Evolutionary conservation across 2,113 vertebrate species (phyloP), one percentile per base, ranked within the genome.

Genomic region (Chroicocephalus ridibundus): DNA sequence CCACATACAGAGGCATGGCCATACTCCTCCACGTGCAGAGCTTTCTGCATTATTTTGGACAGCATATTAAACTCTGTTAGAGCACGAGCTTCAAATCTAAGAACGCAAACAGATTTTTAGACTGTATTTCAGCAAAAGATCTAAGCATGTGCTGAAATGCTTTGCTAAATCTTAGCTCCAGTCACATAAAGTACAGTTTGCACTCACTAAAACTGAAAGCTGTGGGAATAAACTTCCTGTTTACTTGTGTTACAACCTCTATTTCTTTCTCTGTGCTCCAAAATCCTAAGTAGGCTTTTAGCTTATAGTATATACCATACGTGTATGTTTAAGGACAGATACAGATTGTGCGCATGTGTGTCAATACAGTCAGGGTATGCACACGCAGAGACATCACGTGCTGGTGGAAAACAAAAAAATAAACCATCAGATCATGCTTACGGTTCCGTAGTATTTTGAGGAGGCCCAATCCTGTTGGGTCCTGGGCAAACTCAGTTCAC

Each of bases 151-250:
- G n/a, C 46, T 87, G 78, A 94, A 93, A 74, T 66, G 46, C 32
- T 52, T 81, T 62, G 46, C 42, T 88, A 29, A 55, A 38, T 86
- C 51, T 18, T 69, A 80, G 71, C 38, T 85, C 38, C 11, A 40
- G 84, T 82, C 71, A 46, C 71, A 36, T 69, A 46, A 94, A 82
- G 72, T 58, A 64, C 26, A 86, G 49, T 69, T 95, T 65, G 54
- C 5, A 5, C 55, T 91, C 22, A 13, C 25, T 79, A 31, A 62
- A 96, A 64, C 29, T 47, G 60, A 86, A 88, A 96, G 70, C 54
- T 15, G 7, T 65, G 72, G 42, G 38, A 84, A 51, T 82, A 66
- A 58, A 49, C 46, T 80, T 69, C 74, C 27, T 69, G 19, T 61
- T 57, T 25, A 14, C 65, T 83, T 62, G 11, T 57, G 47, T 84